Evolutionary conservation across 2,797 vertebrate species (phyloP).

Genomic region (Odontamblyopus rebecca): DNA sequence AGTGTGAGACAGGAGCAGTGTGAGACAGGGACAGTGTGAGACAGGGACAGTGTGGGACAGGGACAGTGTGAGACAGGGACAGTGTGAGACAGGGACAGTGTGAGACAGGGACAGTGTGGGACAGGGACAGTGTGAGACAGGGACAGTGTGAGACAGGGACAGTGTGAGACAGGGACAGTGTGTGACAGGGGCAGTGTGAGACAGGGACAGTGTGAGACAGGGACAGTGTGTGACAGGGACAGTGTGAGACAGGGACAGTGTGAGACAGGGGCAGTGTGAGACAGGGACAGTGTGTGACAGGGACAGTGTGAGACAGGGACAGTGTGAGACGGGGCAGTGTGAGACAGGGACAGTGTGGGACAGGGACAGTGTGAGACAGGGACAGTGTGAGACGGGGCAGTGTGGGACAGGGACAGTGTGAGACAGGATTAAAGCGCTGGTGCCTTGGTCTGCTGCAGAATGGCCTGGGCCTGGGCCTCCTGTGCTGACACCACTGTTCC

Average conservation of each 20-base stretch:
- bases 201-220: not conserved
- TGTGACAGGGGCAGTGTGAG: not conserved
- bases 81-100: not conserved
- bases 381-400: not conserved
- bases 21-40: not conserved
- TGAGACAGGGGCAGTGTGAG: not conserved
- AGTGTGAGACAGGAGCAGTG: not conserved
- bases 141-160: not conserved
- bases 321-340: not conserved
- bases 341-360: not conserved
- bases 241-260: not conserved
- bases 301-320: not conserved
- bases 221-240: too few species aligned
- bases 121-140: not conserved
- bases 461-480: constrained; percentile 95
- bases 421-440: not conserved
- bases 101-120: not conserved
- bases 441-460: constrained; percentile 95
- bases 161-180: not conserved
- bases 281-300: not conserved
- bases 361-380: not conserved
- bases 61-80: too few species aligned
- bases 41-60: too few species aligned
- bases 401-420: not conserved
- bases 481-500: constrained; percentile 89